Evolutionary conservation across 2,888 invertebrate species (phyloP), one percentile per base, ranked within the genome.

Genomic region (Oligia fasciuncula): DNA sequence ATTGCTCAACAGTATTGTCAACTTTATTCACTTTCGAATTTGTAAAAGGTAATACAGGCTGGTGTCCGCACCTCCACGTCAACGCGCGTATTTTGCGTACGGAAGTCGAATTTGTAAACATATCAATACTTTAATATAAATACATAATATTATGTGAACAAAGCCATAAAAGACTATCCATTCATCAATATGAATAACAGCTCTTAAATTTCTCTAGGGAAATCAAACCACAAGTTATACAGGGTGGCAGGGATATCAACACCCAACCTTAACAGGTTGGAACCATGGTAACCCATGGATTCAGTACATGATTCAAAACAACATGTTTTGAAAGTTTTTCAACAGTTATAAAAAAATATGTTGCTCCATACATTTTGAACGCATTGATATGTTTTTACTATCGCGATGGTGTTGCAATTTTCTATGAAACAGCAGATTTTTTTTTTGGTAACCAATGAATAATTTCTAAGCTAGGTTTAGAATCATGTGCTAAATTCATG

Each of bases 1-100:
- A 80, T 75, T 80, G 75, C 80, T 81, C 40, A 63, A 79, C 66
- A 57, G 40, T 40, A 40, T 72, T 29, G 43, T 35, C 17, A 40
- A 63, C 13, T 68, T 23, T 49, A 62, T 75, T 81, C 63, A 49
- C 49, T 49, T 49, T 66, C n/a, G 43, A 54, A 35, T 71, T 54
- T 57, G 73, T 60, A 35, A 66, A 81, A 49, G 14, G 14, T 49
- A 49, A 49, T 14, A 49, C 49, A 49, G 49, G 49, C 14, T 14
- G 4, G 49, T 49, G 49, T 14, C 49, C 14, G 49, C 14, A 49
- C 13, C 49, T 49, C 49, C 49, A 49, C 14, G 14, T 49, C 49
- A 49, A 13, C 14, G 49, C 49, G 49, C 49, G 49, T 14, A 49
- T 49, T 49, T 49, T 49, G 13, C 46, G 13, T 13, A 13, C 46